phyloP scores from a whole-genome alignment of 2,797 vertebrate species.

The Eospalax fontanierii region DNA sequence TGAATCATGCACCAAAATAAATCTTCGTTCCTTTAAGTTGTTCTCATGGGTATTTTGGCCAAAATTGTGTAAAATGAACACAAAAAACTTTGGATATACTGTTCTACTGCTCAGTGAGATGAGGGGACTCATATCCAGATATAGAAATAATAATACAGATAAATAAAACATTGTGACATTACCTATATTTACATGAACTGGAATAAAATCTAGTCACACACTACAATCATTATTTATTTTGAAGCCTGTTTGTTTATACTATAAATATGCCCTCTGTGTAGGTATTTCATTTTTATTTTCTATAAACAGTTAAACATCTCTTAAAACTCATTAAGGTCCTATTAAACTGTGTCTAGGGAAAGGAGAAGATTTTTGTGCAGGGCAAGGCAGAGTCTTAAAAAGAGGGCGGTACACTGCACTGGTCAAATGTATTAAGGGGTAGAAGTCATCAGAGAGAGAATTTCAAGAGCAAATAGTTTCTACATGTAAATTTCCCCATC shows the following conservation, averaged over 20 bases:
- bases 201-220: background rate
- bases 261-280: background rate
- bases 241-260: constrained; percentile 33
- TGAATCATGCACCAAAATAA: background rate
- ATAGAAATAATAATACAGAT: background rate
- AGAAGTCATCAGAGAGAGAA: background rate
- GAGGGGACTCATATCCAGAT: background rate
- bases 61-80: background rate
- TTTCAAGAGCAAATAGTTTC: background rate
- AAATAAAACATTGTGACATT: constrained; percentile 19
- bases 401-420: background rate
- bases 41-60: background rate
- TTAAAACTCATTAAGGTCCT: constrained; percentile 19
- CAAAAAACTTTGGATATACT: background rate
- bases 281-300: constrained; percentile 26
- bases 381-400: background rate
- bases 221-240: constrained; percentile 19
- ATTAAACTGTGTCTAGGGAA: constrained; percentile 12
- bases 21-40: background rate
- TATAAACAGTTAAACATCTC: background rate
- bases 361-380: constrained; percentile 48
- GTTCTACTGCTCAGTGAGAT: background rate
- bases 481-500: constrained; percentile 7
- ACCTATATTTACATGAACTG: background rate
- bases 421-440: background rate